Percentiles rank a stretch among this genome's conserved stretches.
These are phyloP conservation scores for Acanthornis magna DNA, from an alignment of 2,797 vertebrate genomes.

Conservation along the genomic window DNA sequence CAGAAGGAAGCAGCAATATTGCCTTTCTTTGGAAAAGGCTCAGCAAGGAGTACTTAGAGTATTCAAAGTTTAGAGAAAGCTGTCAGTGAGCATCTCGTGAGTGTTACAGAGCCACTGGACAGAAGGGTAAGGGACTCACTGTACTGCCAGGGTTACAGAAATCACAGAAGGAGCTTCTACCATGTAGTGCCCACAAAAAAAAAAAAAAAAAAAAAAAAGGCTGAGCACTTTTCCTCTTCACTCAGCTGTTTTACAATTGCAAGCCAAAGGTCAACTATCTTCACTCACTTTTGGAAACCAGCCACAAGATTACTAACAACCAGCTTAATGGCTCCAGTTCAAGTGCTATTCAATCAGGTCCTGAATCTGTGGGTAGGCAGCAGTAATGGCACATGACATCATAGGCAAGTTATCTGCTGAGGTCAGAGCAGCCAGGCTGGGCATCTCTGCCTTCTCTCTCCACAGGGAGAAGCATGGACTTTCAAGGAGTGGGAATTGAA, in stretches of 20 bases:
- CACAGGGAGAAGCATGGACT: background rate
- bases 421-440: conserved; percentile 9
- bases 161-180: background rate
- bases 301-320: conserved; percentile 75
- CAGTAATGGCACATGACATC: conserved; percentile 70
- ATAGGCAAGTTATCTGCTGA: conserved; percentile 57
- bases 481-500: background rate
- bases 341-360: conserved; percentile 57
- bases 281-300: conserved; percentile 63
- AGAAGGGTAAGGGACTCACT: background rate
- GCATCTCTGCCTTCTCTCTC: conserved; percentile 5
- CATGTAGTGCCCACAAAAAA: background rate
- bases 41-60: background rate
- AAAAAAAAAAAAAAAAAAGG: background rate
- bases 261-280: conserved; percentile 67
- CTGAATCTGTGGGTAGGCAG: background rate
- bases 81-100: background rate
- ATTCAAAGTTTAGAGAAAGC: background rate
- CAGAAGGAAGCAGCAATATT: background rate
- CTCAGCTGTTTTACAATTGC: conserved; percentile 60
- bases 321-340: conserved; percentile 64
- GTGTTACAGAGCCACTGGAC: background rate
- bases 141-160: background rate
- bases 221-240: conserved; percentile 49
- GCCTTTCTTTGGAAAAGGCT: background rate